Evolutionary conservation across 2,888 invertebrate species (phyloP), one percentile per base, ranked within the genome.

Genomic region (Balanococcus diminutus): DNA sequence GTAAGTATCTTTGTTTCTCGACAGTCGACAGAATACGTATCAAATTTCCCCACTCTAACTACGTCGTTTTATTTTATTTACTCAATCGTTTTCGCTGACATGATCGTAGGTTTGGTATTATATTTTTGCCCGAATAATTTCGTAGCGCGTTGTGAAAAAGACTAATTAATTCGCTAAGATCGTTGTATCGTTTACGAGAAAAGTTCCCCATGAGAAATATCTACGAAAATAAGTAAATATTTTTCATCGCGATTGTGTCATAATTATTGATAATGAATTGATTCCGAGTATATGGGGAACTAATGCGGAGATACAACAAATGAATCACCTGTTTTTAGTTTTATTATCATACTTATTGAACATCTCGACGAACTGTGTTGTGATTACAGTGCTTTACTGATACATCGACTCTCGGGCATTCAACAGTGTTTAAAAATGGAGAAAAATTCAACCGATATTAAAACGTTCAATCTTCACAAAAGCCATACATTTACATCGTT

Each of bases 401-500:
- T n/a, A 36, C 19, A 19, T 79, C 16, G 36, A 25, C n/a, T 79
- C 75, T 79, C 75, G 75, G 16, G n/a, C 67, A 67, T 67, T 67
- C 67, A 67, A 67, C 67, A 67, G 28, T 3, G 22, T 46, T 39
- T 2, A 22, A 84, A 72, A 72, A 86, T 86, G 86, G 86, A 86
- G 61, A 86, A 86, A 39, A 81, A 75, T 81, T 32, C 86, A 11
- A 56, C 51, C 19, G 86, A 86, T 86, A 81, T 86, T 36, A 86
- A 86, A 84, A 51, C 86, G 19, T 83, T 86, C 19, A 86, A 84
- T 79, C 82, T 87, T 56, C 86, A 86, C 87, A 90, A 90, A 88
- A 90, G 90, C 88, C 90, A 89, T 85, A 90, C 90, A 82, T 90
- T 90, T 88, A 90, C 89, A 87, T 89, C 90, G 36, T 90, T 90